A percentile compares a stretch with the other conserved stretches of the same genome.
These are phyloP conservation scores for Schizotus pectinicornis DNA, from an alignment of 2,888 invertebrate genomes.

Conservation along the genomic window DNA sequence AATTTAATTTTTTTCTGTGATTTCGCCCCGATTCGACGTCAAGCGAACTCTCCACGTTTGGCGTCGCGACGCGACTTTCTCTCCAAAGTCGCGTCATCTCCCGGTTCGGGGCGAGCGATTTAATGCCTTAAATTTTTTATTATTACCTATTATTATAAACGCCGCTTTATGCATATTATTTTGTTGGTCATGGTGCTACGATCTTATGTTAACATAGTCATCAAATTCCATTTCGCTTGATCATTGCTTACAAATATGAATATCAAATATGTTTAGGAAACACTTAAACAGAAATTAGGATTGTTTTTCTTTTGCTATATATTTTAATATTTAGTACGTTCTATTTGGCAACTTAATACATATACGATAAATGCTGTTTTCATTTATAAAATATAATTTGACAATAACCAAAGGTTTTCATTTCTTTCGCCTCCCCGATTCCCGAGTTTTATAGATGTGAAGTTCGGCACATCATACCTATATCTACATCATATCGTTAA, in stretches of 20 bases:
- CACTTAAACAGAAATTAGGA: constrained; percentile 41
- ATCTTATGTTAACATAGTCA: constrained; percentile 38
- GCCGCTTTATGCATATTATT: constrained; percentile 47
- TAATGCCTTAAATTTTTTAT: constrained; percentile 41
- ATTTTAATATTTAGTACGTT: constrained; percentile 39
- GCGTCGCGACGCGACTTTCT: constrained; percentile 33
- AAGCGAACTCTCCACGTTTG: constrained; percentile 39
- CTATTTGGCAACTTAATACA: constrained; percentile 45
- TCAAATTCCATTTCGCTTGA: constrained; percentile 18
- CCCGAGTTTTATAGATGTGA: too few species aligned
- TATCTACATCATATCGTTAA: too few species aligned
- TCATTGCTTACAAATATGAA: constrained; percentile 24
- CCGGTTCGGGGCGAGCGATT: constrained; percentile 31
- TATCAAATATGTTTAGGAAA: constrained; percentile 33
- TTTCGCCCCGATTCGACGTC: constrained; percentile 37
- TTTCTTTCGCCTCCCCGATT: constrained; percentile 2
- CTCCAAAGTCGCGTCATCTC: constrained; percentile 41
- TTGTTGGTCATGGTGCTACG: constrained; percentile 45
- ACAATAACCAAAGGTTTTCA: too few species aligned
- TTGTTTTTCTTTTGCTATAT: constrained; percentile 40
- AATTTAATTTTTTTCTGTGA: constrained; percentile 46
- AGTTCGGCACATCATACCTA: too few species aligned
- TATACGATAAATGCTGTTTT: constrained; percentile 45
- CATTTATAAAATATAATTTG: constrained; percentile 38
- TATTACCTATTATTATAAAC: constrained; percentile 43